Base-by-base conservation (phyloP, 2,888 invertebrate species). In the Linnaemya tessellans region DNA sequence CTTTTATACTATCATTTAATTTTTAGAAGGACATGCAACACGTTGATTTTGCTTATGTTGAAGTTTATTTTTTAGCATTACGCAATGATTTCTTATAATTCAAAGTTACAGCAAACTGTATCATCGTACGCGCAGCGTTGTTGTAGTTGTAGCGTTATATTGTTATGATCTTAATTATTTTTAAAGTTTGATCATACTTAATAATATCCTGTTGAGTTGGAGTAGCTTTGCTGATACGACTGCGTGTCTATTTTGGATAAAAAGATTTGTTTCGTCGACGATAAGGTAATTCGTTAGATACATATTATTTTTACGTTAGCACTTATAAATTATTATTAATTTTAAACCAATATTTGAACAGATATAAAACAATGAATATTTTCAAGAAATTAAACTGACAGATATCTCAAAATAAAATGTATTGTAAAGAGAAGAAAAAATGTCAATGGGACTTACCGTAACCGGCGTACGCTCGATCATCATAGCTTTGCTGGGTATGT, bases 201-300 rank as follows among this genome's bases (percentile, higher is more conserved):
- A 88, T 92, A 92, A 88, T 92, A 92, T 86, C 91, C 92, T 87
- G 92, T 90, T 87, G 92, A 89, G 87, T 91, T 92, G 60, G 92
- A 90, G 88, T 92, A 92, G 87, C 90, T 90, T 87, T 92, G 92
- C 84, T 92, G 91, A 88, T 92, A 92, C 79, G 92, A 88, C 88
- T 92, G 92, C 67, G 92, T 90, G 89, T 85, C 85, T 85, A 70
- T 49, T 70, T 81, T 68, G 56, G 56, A 79, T 77, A 79, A 80
- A 38, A 78, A 77, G 20, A 65, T 30, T 75, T 84, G 35, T 84
- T 84, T 51, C 20, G 65, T 22, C 65, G 38, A 46, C 0, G 35
- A 73, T 80, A 80, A 79, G 13, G 13, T 46, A 60, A 11, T 46
- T 60, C 67, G 25, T 70, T 71, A 54, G 43, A 62, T 73, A 62